Conservation (phyloP, 1,140 invertebrate genomes). For the Calephelis virginiensis region DNA sequence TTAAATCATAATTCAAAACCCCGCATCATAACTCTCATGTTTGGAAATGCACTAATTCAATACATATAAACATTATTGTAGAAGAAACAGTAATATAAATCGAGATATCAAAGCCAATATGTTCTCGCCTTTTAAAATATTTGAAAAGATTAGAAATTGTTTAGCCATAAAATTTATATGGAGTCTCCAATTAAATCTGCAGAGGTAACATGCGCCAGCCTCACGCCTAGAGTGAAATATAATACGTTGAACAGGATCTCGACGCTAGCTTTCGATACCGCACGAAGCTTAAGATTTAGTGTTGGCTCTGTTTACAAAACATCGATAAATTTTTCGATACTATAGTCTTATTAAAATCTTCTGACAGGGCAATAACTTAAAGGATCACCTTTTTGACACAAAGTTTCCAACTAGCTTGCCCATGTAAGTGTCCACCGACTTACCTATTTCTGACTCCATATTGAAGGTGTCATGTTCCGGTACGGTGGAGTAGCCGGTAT, state of each 20-base stretch:
- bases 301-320: slow-evolving; percentile 25
- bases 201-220: slow-evolving; percentile 47
- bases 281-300: slow-evolving; percentile 31
- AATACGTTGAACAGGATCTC: slow-evolving; percentile 45
- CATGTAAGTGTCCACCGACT: no score
- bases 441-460: no score
- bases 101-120: slow-evolving; percentile 15
- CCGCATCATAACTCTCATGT: no score
- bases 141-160: slow-evolving; percentile 26
- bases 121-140: slow-evolving; percentile 27
- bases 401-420: no score
- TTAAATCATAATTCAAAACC: neutral
- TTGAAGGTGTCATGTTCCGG: no score
- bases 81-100: slow-evolving; percentile 2
- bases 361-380: no score
- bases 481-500: no score
- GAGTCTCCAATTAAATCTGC: slow-evolving; percentile 50
- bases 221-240: slow-evolving; percentile 59
- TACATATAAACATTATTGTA: neutral
- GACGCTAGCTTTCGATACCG: slow-evolving; percentile 36
- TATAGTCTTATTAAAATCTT: no score
- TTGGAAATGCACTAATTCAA: no score
- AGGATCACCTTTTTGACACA: no score
- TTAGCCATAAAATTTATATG: slow-evolving; percentile 30
- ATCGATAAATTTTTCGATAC: slow-evolving; percentile 24